Base-by-base conservation (phyloP, 1,140 invertebrate species). In the Leptinotarsa undecemlineata region DNA sequence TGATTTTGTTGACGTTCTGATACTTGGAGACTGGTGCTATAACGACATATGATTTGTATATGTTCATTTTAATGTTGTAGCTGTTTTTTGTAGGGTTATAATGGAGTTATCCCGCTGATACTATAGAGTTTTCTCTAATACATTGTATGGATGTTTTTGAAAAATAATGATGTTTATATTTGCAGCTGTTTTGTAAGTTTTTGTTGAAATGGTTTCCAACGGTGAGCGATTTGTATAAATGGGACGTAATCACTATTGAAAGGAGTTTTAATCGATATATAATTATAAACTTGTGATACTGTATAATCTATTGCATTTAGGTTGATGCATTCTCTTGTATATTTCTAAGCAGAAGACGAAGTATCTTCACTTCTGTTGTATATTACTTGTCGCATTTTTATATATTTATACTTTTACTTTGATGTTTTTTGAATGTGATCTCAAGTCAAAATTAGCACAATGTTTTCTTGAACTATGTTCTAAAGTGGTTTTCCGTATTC, bases 401-500 rank as follows among this genome's bases (percentile, higher is more conserved):
- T 78, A 69, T 77, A 73, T 70, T 66, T 68, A 48, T 76, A 62
- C 67, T 33, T 51, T n/a, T 74, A 60, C 26, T 51, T 71, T 13
- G 61, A 62, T 78, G 66, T 73, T 75, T 75, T 78, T 80, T 73
- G 74, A 77, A 76, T 80, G 75, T 82, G 81, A 82, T 82, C 81
- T 82, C 81, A 79, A 80, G 73, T 79, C 76, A 78, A 82, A 80
- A 82, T 80, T 81, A 77, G 77, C 79, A 82, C 78, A 79, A 80
- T 71, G 67, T 76, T 75, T 79, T 77, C 72, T 61, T 73, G 75
- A 74, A 63, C 51, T 76, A 74, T 76, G 74, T 76, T 75, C 19
- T 61, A 76, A 78, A 73, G 62, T 73, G 68, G 73, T 73, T 78
- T 73, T 67, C 71, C 71, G 77, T 71, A 75, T 75, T 74, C 15